These are phyloP conservation scores for Hypanus sabinus DNA, from an alignment of 2,113 vertebrate species.

Conservation along the genomic window DNA sequence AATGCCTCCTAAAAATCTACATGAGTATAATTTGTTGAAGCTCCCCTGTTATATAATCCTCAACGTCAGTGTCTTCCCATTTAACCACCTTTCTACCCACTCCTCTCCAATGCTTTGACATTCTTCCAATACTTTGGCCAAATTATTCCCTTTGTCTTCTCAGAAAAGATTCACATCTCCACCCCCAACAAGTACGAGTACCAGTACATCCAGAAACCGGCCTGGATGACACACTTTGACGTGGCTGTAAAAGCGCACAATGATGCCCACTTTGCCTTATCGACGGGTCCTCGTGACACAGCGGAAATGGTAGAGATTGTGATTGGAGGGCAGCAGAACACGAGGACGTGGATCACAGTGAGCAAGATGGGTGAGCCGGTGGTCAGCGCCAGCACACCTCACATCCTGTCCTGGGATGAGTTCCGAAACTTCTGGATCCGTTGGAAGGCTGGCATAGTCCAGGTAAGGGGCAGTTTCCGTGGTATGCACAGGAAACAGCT, in stretches of 20 bases:
- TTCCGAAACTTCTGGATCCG: slow-evolving; percentile 89
- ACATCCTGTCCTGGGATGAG: slow-evolving; percentile 85
- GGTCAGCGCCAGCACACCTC: slow-evolving; percentile 61
- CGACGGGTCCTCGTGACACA: slow-evolving; percentile 73
- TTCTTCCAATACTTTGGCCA: not conserved
- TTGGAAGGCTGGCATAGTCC: slow-evolving; percentile 70
- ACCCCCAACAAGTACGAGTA: slow-evolving; percentile 91
- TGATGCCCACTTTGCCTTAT: slow-evolving; percentile 75
- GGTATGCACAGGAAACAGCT: not conserved
- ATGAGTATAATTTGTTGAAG: too few relatives aligned
- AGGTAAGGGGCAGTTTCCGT: slow-evolving; percentile 52
- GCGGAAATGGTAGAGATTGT: slow-evolving; percentile 79
- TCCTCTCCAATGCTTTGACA: too few relatives aligned
- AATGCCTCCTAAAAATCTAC: too few relatives aligned
- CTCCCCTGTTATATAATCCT: too few relatives aligned
- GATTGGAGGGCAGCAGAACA: slow-evolving; percentile 78
- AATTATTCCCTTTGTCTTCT: slow-evolving; percentile 40
- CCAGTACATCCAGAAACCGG: slow-evolving; percentile 81
- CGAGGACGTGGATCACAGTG: slow-evolving; percentile 73
- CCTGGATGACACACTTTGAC: slow-evolving; percentile 68
- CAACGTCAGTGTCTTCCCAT: too few relatives aligned
- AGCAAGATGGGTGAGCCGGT: slow-evolving; percentile 80
- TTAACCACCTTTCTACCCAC: too few relatives aligned
- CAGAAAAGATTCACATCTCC: slow-evolving; percentile 91
- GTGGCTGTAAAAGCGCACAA: slow-evolving; percentile 82